These are phyloP conservation scores for Agonum fuliginosum DNA, from an alignment of 2,888 invertebrate genomes.

Conservation along the genomic window DNA sequence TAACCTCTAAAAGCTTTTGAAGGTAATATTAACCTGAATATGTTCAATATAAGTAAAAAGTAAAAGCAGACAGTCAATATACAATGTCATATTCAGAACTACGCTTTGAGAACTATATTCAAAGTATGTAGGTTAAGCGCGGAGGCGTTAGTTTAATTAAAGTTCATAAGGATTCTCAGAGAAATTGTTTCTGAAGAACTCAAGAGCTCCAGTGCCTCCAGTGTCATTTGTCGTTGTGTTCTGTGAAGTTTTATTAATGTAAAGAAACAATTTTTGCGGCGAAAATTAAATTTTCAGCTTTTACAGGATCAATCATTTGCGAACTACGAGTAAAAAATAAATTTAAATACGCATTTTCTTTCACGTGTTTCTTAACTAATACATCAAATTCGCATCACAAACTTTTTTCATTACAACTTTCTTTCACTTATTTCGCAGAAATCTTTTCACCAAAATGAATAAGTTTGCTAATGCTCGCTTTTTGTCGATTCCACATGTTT, in stretches of 20 bases:
- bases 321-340: slow-evolving; percentile 25
- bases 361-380: slow-evolving; percentile 43
- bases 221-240: not conserved
- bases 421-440: slow-evolving; percentile 24
- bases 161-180: slow-evolving; percentile 28
- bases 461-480: slow-evolving; percentile 43
- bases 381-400: slow-evolving; percentile 44
- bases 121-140: slow-evolving; percentile 9
- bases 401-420: slow-evolving; percentile 55
- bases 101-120: no score
- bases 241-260: not conserved
- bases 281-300: slow-evolving; percentile 31
- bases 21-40: no score
- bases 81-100: no score
- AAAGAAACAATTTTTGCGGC: slow-evolving; percentile 26
- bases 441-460: slow-evolving; percentile 39
- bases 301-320: slow-evolving; percentile 29
- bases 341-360: slow-evolving; percentile 35
- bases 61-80: no score
- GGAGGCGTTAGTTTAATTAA: slow-evolving; percentile 30
- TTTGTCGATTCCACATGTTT: slow-evolving; percentile 31
- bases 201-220: not conserved
- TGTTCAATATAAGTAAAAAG: no score
- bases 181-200: slow-evolving; percentile 27
- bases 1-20: no score